Conservation (phyloP, 2,113 vertebrate species). For the Apistogramma diplotaenia region DNA sequence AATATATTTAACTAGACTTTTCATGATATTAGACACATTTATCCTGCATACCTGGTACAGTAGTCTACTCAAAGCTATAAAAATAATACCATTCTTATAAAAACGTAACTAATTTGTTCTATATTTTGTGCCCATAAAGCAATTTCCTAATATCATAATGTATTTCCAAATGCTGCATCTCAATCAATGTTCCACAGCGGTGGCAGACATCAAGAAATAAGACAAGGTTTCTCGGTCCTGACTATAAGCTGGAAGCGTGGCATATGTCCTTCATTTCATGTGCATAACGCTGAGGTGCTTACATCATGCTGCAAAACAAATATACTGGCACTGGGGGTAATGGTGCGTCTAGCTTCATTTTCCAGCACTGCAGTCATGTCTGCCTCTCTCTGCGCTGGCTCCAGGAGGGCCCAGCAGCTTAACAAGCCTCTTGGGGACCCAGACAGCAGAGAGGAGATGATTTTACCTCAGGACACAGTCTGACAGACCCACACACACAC, state of each 20-base stretch:
- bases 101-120: too few relatives aligned
- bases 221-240: not conserved
- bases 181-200: not conserved
- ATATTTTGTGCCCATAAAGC: too few relatives aligned
- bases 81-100: not conserved
- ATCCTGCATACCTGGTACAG: not conserved
- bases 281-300: conserved; percentile 35
- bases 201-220: not conserved
- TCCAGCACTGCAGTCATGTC: conserved; percentile 65
- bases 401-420: conserved; percentile 65
- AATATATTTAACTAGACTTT: not conserved
- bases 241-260: conserved; percentile 2
- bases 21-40: too few relatives aligned
- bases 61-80: not conserved
- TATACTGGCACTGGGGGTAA: conserved; percentile 64
- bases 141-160: not conserved
- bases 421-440: conserved; percentile 70
- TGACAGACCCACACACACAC: conserved; percentile 50
- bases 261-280: conserved; percentile 52
- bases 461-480: conserved; percentile 64
- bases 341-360: conserved; percentile 68
- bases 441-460: conserved; percentile 54
- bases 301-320: conserved; percentile 70
- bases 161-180: not conserved
- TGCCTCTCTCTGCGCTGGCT: conserved; percentile 50